Evolutionary conservation across 2,797 vertebrate genomes (phyloP).

Genomic region (Hyperoplus immaculatus): DNA sequence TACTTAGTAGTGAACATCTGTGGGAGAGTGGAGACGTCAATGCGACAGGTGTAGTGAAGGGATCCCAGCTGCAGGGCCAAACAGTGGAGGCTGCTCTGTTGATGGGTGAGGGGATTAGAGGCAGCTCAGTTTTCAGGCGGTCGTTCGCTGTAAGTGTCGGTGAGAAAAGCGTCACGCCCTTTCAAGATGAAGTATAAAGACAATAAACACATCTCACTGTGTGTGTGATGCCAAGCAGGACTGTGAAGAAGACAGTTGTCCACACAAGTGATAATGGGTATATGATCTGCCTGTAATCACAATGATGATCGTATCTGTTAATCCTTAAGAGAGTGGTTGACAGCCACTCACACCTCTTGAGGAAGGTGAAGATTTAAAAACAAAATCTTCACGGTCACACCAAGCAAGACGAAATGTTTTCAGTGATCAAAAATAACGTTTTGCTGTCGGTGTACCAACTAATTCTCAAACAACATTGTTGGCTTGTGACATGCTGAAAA

Average conservation of each 20-base stretch:
- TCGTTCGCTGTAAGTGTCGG: constrained; percentile 33
- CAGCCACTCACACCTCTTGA: not conserved
- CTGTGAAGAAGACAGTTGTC: constrained; percentile 7
- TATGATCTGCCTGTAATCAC: constrained; percentile 15
- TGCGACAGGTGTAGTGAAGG: constrained; percentile 14
- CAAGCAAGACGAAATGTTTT: no score
- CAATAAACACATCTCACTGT: constrained; percentile 23
- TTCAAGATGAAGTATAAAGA: constrained; percentile 18
- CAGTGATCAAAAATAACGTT: no score
- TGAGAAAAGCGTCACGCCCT: constrained; percentile 12
- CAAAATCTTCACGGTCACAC: no score
- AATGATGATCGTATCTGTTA: not conserved
- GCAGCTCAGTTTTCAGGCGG: constrained; percentile 37
- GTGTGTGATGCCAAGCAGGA: not conserved
- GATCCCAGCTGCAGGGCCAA: constrained; percentile 16
- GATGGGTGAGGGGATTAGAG: constrained; percentile 27
- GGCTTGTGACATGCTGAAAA: not conserved
- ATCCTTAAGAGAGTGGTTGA: not conserved
- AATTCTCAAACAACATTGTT: not conserved
- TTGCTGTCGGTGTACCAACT: no score
- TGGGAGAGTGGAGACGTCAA: constrained; percentile 27
- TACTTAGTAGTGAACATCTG: not conserved
- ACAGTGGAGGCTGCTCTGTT: constrained; percentile 23
- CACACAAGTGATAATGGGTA: constrained; percentile 19
- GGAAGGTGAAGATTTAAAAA: not conserved